A percentile compares a stretch with the other conserved stretches of the same genome.
These are phyloP conservation scores for Germaria angustata DNA, from an alignment of 2,888 invertebrate genomes.

Conservation along the genomic window DNA sequence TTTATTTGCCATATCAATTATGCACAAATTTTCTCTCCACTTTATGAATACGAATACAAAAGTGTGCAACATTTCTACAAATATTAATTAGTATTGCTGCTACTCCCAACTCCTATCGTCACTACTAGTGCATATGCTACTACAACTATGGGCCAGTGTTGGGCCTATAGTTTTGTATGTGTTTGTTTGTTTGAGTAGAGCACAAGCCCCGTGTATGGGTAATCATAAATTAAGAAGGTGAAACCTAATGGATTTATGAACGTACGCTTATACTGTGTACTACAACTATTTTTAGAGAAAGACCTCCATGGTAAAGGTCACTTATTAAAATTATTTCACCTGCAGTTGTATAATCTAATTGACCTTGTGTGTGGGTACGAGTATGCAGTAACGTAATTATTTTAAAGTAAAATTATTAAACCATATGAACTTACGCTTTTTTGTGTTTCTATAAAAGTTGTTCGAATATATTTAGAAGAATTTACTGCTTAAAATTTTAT, in stretches of 20 bases:
- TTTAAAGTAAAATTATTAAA: background rate
- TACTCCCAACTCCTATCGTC: background rate
- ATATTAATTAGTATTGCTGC: no score
- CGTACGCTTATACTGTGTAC: background rate
- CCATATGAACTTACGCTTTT: background rate
- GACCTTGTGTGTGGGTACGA: background rate
- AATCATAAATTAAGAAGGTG: conserved; percentile 43
- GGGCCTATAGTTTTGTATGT: background rate
- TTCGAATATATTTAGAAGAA: background rate
- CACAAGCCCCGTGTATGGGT: conserved; percentile 8
- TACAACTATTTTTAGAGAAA: conserved; percentile 11
- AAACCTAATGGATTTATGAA: conserved; percentile 10
- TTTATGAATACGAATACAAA: conserved; percentile 15
- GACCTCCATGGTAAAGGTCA: conserved; percentile 48
- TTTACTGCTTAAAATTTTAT: no score
- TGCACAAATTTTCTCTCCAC: conserved; percentile 37
- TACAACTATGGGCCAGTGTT: background rate
- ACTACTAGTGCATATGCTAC: background rate
- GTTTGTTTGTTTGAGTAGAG: background rate
- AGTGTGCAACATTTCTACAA: no score
- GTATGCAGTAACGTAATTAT: background rate
- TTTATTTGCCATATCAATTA: conserved; percentile 42
- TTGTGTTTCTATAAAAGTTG: background rate
- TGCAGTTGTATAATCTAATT: background rate
- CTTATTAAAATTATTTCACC: conserved; percentile 6